Evolutionary conservation across 1,140 invertebrate genomes (phyloP), one percentile per base, ranked within the genome.

Genomic region (Drosophila pachea): DNA sequence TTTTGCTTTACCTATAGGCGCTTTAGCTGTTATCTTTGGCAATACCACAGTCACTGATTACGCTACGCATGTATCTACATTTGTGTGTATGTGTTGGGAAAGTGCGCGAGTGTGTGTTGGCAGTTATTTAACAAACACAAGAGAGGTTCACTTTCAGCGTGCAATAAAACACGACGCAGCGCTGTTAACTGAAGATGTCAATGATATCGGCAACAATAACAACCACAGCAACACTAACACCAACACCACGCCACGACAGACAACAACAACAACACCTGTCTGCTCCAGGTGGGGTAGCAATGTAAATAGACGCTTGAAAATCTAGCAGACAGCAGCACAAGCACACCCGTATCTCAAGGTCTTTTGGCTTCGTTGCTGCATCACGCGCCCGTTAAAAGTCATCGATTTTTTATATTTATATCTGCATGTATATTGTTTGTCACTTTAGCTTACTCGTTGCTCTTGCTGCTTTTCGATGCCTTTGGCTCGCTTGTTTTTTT

Each of bases 341-440:
- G 32, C 50, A 12, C 45, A 29, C 45, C 22, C 16, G 35, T 16
- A 14, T 40, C 56, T 70, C 74, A 76, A 76, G 74, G 74, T 76
- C 71, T 76, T 74, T 75, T 22, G 40, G 60, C 45, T 40, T 56
- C 47, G 65, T 47, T 38, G 47, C 58, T 35, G 49, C 35, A 64
- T 43, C 12, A 33, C 52, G 40, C 60, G 33, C 65, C 53, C 52
- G 42, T 49, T 54, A 56, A 55, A 32, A 76, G 40, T 38, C 76
- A 83, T 83, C 79, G 79, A 83, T 83, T 83, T 81, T 77, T 77
- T 76, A 52, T 40, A 33, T 68, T 77, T 73, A 64, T 78, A 78
- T 78, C 72, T 55, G 43, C 63, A 75, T 61, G 38, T 60, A 83
- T 63, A 68, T 79, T 71, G 60, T 59, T 68, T 49, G 52, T 54